These are phyloP conservation scores for Bos javanicus DNA, from an alignment of 2,113 vertebrate genomes.

Conservation along the genomic window DNA sequence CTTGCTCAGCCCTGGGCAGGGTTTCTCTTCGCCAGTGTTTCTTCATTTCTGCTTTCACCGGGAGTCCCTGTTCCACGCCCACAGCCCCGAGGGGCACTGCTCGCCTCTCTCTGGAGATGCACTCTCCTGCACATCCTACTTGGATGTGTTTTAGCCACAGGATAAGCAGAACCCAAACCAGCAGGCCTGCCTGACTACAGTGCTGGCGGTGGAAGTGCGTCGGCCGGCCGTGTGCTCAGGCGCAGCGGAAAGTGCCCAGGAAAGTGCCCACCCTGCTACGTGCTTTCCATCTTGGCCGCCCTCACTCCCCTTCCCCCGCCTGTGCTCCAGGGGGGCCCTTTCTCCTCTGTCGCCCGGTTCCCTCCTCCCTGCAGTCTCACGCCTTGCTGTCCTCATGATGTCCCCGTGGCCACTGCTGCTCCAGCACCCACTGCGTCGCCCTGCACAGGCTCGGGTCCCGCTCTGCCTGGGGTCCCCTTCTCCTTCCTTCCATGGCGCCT, in stretches of 20 bases:
- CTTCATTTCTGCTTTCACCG: neutral
- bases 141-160: neutral
- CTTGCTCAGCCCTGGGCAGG: neutral
- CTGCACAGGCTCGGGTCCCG: neutral
- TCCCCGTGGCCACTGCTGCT: neutral
- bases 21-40: neutral
- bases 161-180: neutral
- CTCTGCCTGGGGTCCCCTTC: neutral
- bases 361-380: too few relatives aligned
- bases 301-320: neutral
- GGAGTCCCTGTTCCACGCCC: neutral
- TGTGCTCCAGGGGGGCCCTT: neutral
- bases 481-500: neutral
- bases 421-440: neutral
- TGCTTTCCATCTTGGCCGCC: neutral
- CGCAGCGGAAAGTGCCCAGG: neutral
- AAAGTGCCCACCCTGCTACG: accelerated
- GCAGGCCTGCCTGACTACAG: accelerated
- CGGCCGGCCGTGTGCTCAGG: neutral
- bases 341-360: neutral
- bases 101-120: neutral
- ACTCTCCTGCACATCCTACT: neutral
- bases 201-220: neutral
- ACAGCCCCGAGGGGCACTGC: neutral
- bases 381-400: neutral